A percentile compares a stretch with the other conserved stretches of the same genome.
Evolutionary conservation across 37 sponge, comb jelly and placozoan genomes (phyloP).

Genomic region (Ianthella basta): DNA sequence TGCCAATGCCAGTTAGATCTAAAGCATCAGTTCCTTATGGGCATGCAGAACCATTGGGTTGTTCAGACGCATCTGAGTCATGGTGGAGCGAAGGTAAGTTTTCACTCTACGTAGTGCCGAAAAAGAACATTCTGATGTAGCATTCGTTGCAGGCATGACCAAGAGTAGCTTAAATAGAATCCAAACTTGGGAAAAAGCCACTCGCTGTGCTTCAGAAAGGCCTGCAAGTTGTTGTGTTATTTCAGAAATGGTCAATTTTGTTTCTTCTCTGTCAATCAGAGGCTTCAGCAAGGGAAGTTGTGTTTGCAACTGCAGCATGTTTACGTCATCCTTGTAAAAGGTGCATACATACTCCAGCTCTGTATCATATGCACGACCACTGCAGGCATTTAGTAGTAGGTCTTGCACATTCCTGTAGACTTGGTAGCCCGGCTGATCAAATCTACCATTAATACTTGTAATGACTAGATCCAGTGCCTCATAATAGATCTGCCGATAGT

Average conservation of each 20-base stretch:
- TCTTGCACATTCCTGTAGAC: constrained; percentile 31
- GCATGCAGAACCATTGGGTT: constrained; percentile 60
- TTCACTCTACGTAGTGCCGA: constrained; percentile 50
- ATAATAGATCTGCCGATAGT: constrained; percentile 3
- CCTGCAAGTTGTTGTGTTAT: not conserved
- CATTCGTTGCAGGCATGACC: constrained; percentile 75
- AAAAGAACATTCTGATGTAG: constrained; percentile 60
- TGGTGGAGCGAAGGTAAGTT: constrained; percentile 56
- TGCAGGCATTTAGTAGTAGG: constrained; percentile 25
- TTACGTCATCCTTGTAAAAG: constrained; percentile 3
- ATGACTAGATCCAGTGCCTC: constrained; percentile 35
- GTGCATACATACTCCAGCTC: not conserved
- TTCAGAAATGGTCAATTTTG: not conserved
- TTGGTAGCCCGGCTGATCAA: constrained; percentile 27
- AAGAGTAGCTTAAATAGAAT: constrained; percentile 41
- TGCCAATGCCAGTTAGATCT: not conserved
- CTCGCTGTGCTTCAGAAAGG: not conserved
- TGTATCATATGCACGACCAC: not conserved
- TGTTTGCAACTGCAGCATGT: constrained; percentile 3
- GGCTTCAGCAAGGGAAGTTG: constrained; percentile 17
- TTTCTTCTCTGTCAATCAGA: not conserved
- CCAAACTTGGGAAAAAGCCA: constrained; percentile 37
- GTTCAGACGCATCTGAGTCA: constrained; percentile 67
- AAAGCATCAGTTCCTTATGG: constrained; percentile 37
- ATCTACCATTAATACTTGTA: not conserved